A percentile compares a stretch with the other conserved stretches of the same genome.
These are phyloP conservation scores for Diglossa cyanea DNA, from an alignment of 2,797 vertebrate genomes.

Conservation along the genomic window DNA sequence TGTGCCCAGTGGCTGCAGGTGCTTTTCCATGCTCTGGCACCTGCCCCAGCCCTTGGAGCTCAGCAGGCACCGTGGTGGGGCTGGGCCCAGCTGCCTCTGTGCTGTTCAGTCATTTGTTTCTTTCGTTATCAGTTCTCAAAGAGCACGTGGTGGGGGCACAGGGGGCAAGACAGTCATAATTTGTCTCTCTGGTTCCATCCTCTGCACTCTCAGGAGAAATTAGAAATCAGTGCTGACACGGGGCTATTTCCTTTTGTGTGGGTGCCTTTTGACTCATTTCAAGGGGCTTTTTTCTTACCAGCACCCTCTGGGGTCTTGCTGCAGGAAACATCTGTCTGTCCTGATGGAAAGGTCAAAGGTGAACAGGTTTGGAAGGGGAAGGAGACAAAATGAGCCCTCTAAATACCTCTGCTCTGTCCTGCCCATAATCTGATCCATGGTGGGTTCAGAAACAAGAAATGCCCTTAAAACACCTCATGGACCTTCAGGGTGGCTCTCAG, in stretches of 20 bases:
- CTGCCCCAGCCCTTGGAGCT: background rate
- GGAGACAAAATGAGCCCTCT: background rate
- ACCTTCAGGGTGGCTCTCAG: background rate
- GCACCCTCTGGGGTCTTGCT: background rate
- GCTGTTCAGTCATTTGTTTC: background rate
- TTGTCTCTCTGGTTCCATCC: background rate
- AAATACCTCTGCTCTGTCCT: background rate
- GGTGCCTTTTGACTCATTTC: background rate
- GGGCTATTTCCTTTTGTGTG: background rate
- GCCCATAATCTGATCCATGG: background rate
- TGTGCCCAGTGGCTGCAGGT: background rate
- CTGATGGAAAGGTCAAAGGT: background rate
- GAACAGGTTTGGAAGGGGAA: background rate
- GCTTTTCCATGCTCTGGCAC: background rate
- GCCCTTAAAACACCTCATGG: background rate
- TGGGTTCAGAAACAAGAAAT: background rate
- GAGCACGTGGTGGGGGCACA: background rate
- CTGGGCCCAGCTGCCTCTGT: background rate
- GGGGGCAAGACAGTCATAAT: background rate
- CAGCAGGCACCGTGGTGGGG: background rate
- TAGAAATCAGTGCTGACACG: fast-evolving
- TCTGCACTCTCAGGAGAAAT: background rate
- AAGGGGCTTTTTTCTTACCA: background rate
- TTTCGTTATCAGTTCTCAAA: background rate
- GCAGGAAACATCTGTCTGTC: background rate